Evolutionary conservation across 2,113 vertebrate genomes (phyloP).

Genomic region (Tragelaphus scriptus): DNA sequence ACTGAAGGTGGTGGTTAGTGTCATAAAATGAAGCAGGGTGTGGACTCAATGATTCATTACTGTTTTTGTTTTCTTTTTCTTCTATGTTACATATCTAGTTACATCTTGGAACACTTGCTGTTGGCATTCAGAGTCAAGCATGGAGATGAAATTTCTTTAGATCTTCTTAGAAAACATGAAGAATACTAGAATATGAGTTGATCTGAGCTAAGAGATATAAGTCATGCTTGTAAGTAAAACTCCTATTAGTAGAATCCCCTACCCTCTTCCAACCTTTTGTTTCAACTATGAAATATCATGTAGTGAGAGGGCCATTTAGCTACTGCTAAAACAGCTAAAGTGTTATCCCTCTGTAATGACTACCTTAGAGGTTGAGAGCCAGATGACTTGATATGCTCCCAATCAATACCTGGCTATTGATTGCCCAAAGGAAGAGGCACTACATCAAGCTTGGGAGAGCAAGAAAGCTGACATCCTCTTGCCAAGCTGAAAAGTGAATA

Average conservation of each 20-base stretch:
- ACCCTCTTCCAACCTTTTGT: not conserved
- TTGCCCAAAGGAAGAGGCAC: not conserved
- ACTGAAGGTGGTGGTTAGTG: not conserved
- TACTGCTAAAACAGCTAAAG: not conserved
- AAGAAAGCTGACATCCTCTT: conserved; percentile 36
- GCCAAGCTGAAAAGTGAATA: not conserved
- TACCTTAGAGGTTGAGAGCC: not conserved
- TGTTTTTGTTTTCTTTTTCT: not conserved
- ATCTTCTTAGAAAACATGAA: not conserved
- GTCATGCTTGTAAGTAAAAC: not conserved
- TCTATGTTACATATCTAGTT: not conserved
- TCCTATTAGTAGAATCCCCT: not conserved
- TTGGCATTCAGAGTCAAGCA: not conserved
- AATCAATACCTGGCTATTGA: conserved; percentile 20
- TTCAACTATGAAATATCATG: not conserved
- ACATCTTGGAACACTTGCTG: not conserved
- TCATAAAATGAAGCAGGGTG: not conserved
- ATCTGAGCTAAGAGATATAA: not conserved
- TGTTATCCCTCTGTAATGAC: not conserved
- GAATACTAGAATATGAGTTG: not conserved
- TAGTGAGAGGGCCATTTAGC: not conserved
- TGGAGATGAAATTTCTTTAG: not conserved
- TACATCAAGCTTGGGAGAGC: not conserved
- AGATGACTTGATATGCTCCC: not conserved
- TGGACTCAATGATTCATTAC: not conserved